Percentiles rank a stretch among this genome's conserved stretches.
phyloP scores from a whole-genome alignment of 2,113 vertebrate species.

The Nerophis ophidion region DNA sequence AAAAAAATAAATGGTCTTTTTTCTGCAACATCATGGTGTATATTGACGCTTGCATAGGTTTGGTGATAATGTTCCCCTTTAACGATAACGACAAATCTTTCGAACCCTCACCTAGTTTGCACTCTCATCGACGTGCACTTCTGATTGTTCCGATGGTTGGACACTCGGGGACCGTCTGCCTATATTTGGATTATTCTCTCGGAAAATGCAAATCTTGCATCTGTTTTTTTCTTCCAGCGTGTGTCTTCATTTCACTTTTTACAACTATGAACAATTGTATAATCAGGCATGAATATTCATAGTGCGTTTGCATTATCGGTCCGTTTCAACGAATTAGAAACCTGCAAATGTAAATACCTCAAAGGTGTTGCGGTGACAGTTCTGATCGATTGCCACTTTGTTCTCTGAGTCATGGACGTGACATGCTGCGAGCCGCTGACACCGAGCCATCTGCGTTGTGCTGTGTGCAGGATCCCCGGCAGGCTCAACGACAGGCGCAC shows the following conservation, averaged over 20 bases:
- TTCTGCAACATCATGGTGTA: no score
- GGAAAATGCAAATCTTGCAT: neutral
- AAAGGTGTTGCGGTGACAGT: conserved; percentile 21
- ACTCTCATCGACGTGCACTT: no score
- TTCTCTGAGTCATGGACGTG: conserved; percentile 35
- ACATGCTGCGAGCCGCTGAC: conserved; percentile 41
- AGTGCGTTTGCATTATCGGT: conserved; percentile 4
- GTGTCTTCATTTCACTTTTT: neutral
- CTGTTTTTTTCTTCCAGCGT: neutral
- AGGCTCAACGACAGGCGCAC: conserved; percentile 95
- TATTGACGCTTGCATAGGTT: no score
- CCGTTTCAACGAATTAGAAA: conserved; percentile 19
- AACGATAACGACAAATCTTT: no score
- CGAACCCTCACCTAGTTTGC: no score
- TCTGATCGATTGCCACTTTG: conserved; percentile 28
- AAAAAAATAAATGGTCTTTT: no score
- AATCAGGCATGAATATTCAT: conserved; percentile 12
- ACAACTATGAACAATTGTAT: neutral
- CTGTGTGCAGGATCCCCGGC: conserved; percentile 84
- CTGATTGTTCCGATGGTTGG: no score
- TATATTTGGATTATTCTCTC: neutral
- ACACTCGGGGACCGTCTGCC: no score
- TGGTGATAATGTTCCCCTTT: no score
- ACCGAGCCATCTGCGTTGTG: conserved; percentile 44
- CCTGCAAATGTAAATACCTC: conserved; percentile 34